Evolutionary conservation across 53 echinoderm and acorn worm genomes (phyloP).

Genomic region (Stichopus horrens): DNA sequence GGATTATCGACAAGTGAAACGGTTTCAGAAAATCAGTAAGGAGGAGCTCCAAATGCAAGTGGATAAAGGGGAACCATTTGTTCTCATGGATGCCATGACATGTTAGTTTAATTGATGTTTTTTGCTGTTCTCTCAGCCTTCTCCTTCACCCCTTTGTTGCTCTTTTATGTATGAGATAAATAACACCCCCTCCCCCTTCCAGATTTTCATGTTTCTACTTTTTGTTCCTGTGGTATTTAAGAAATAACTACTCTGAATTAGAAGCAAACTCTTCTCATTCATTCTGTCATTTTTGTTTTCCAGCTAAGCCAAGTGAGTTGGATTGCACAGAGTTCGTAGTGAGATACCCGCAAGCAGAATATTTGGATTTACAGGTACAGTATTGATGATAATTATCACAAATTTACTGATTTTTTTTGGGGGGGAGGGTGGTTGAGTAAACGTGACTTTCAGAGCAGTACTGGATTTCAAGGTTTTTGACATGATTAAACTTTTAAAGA

Average conservation of each 20-base stretch:
- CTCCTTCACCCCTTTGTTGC: too few species aligned
- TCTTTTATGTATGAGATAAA: too few species aligned
- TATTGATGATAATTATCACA: too few species aligned
- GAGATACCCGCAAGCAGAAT: conserved; percentile 69
- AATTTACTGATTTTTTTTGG: too few species aligned
- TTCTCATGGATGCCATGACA: conserved; percentile 78
- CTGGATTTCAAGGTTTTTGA: too few species aligned
- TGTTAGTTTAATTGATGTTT: conserved; percentile 49
- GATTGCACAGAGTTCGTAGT: conserved; percentile 69
- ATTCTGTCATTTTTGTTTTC: neutral
- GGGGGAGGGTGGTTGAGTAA: too few species aligned
- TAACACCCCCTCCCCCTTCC: too few species aligned
- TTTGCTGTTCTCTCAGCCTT: neutral
- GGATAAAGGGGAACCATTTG: conserved; percentile 77
- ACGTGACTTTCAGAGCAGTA: too few species aligned
- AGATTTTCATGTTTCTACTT: too few species aligned
- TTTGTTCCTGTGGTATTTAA: too few species aligned
- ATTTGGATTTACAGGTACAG: conserved; percentile 91
- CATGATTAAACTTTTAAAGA: too few species aligned
- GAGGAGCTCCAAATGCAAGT: conserved; percentile 67
- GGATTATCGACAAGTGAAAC: conserved; percentile 47
- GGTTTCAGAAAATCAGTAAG: conserved; percentile 63
- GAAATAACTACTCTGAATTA: neutral
- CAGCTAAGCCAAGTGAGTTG: conserved; percentile 58
- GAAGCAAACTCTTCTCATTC: neutral